Conservation (phyloP, 1,140 invertebrate genomes). For the Meloidogyne hapla region DNA sequence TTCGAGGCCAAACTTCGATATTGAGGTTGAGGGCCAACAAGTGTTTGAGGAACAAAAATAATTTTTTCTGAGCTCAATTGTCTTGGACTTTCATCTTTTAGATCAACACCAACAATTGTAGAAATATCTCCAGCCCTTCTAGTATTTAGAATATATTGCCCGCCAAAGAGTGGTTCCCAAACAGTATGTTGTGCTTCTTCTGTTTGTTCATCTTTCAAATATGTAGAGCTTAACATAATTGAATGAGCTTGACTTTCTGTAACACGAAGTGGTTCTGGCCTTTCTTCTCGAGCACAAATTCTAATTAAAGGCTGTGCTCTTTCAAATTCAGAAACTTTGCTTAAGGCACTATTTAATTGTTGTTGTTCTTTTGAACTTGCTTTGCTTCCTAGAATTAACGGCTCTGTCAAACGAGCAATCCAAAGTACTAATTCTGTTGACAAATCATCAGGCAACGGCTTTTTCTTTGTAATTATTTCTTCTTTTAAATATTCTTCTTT, state of each 20-base stretch:
- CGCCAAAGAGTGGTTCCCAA: conserved; percentile 40
- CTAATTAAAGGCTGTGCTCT: not conserved
- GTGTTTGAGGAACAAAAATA: conserved; percentile 13
- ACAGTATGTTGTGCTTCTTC: conserved; percentile 15
- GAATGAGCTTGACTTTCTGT: conserved; percentile 42
- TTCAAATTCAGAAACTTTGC: conserved; percentile 5
- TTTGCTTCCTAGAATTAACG: not conserved
- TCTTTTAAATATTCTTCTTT: conserved; percentile 17
- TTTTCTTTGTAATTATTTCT: conserved; percentile 5
- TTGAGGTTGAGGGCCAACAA: conserved; percentile 15
- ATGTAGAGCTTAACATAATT: conserved; percentile 34
- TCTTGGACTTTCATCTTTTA: conserved; percentile 8
- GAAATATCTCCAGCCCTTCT: conserved; percentile 24
- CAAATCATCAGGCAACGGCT: conserved; percentile 11
- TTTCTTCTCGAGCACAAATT: conserved; percentile 27
- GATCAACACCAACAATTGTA: conserved; percentile 2
- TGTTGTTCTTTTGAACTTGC: conserved; percentile 14
- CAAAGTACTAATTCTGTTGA: conserved; percentile 4
- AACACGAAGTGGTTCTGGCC: conserved; percentile 22
- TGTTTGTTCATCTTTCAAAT: conserved; percentile 32
- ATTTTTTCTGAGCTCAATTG: conserved; percentile 1
- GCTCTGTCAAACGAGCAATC: not conserved
- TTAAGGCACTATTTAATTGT: conserved; percentile 1
- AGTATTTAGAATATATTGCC: conserved; percentile 25
- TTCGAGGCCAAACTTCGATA: conserved; percentile 34